Base-by-base conservation (phyloP, 2,797 vertebrate species). In the Rhinogobio ventralis region DNA sequence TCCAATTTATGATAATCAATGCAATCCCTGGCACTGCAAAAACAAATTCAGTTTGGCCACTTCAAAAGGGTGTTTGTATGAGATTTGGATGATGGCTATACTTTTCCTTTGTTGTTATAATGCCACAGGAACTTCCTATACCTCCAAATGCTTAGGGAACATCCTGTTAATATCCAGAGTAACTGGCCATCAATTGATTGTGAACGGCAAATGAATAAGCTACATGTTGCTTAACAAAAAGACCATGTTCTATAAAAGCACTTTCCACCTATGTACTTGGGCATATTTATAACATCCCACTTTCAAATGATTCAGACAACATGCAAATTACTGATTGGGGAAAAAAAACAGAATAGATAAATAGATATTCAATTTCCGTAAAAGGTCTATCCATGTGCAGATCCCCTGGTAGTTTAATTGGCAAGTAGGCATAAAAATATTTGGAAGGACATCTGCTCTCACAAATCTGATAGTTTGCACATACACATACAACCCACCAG, bases 21-120 rank as follows among this genome's bases (percentile, higher is more conserved):
- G 93, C 93, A 92, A 91, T 90, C 86, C 87, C 87, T 95, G 93
- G 92, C 94, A 94, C 93, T 94, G 92, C 19, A 66, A 91, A 93
- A 94, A 93, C 89, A 75, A 82, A 85, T 17, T 55, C 23, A 69
- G 71, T 92, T 91, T 92, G 90, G 91, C 92, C 90, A 90, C 90
- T 92, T 91, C 88, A 85, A 96, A 95, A 95, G 94, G 94, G 90
- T 91, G 83, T 78, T 90, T 91, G 92, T 91, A 88, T 81, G 89
- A 90, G 90, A 88, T 89, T 86, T 82, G 86, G 91, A 91, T 77
- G 77, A 51, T 67, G 36, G 57, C 42, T 69, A 90, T 92, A 92
- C 89, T 77, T 53, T 89, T 93, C 90, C 87, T 89, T 45, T 33
- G 19, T 49, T 67, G 33, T 39, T 19, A 20, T 30, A 53, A 68